Evolutionary conservation across 1,140 invertebrate genomes (phyloP), one percentile per base, ranked within the genome.

Genomic region (Zaprionus vittiger): DNA sequence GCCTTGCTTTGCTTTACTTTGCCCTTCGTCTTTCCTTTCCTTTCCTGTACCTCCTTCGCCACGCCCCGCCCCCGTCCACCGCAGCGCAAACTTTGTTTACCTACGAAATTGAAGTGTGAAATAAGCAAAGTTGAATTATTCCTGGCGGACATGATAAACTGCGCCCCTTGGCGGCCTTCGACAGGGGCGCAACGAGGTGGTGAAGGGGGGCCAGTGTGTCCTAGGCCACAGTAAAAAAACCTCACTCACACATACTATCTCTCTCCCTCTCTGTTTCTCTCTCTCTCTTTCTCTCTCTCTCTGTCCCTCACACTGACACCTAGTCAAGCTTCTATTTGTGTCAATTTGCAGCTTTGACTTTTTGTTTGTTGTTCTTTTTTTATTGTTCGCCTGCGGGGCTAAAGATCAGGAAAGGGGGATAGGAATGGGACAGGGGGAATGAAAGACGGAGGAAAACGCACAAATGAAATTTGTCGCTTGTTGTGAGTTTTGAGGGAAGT

Each of bases 81-180:
- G 49, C 47, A 59, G 24, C 56, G 61, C 79, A 79, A 86, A 84
- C 62, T 90, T 90, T 90, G 85, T 90, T 90, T 90, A 90, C 85
- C 85, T 90, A 90, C 86, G 75, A 90, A 90, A 90, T 90, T 90
- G 85, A 90, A 90, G 85, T 90, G 85, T 90, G 85, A 90, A 90
- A 90, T 90, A 90, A 90, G 85, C 79, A 91, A 86, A 84, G 85
- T 90, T 91, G 77, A 90, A 91, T 87, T 91, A 91, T 87, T 91
- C 91, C 91, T 91, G 90, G 83, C 83, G 90, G 91, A 91, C 83
- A 90, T 91, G 91, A 91, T 91, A 91, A 91, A 91, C 91, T 86
- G 78, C 70, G 66, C 69, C 78, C 69, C 77, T 52, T 24, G 71
- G 54, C 55, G 79, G 60, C 72, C 56, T 68, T 62, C 41, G 41